These are phyloP conservation scores for Epicampocera succincta DNA, from an alignment of 2,888 invertebrate species.

Conservation along the genomic window DNA sequence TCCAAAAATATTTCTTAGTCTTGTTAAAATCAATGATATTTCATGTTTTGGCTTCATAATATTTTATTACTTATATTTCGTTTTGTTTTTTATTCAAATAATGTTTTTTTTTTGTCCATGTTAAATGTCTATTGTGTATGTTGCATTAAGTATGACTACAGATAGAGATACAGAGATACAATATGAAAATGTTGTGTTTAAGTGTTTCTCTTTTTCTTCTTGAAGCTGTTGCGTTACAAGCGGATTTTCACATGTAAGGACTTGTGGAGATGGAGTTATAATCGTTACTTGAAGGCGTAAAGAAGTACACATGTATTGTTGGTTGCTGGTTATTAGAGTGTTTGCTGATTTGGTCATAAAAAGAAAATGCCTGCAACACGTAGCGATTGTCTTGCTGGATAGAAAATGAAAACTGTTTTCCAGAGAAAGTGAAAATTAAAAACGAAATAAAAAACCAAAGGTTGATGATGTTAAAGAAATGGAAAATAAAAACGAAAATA, in stretches of 20 bases:
- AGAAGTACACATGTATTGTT: conserved; percentile 8
- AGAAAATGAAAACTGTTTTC: conserved; percentile 35
- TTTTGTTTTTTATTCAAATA: conserved; percentile 15
- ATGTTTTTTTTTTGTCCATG: conserved; percentile 44
- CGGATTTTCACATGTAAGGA: conserved; percentile 53
- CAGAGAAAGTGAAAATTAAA: conserved; percentile 56
- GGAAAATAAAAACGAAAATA: background rate
- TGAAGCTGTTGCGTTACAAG: background rate
- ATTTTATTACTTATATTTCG: conserved; percentile 19
- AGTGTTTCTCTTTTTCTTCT: background rate
- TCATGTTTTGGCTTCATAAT: conserved; percentile 48
- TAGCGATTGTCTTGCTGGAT: conserved; percentile 2
- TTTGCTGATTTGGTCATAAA: conserved; percentile 11
- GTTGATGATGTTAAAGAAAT: conserved; percentile 10
- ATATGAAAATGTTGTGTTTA: conserved; percentile 30
- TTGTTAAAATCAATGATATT: conserved; percentile 62
- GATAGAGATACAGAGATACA: conserved; percentile 46
- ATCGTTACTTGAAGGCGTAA: conserved; percentile 49
- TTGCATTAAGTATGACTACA: conserved; percentile 28
- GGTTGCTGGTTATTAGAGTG: background rate
- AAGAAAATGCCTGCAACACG: conserved; percentile 10
- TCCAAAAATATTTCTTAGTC: conserved; percentile 47
- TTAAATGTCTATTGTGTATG: conserved; percentile 61
- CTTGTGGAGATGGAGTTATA: conserved; percentile 30
- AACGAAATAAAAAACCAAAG: background rate